Conservation (phyloP, 2,797 vertebrate species). For the Hipposideros larvatus region DNA sequence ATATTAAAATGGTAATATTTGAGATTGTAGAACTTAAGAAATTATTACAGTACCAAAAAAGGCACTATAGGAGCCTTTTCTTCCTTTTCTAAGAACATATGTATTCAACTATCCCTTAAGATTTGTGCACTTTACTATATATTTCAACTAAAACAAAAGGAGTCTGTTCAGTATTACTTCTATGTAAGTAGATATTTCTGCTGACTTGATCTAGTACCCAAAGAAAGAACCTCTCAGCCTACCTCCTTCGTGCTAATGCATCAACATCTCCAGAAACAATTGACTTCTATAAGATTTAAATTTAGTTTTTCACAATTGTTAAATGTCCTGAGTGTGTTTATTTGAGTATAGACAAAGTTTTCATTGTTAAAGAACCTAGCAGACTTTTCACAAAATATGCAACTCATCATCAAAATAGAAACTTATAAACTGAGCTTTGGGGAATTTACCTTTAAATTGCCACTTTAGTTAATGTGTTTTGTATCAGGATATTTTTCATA, state of each 20-base stretch:
- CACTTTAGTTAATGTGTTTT: slow-evolving; percentile 5
- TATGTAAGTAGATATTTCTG: slow-evolving; percentile 16
- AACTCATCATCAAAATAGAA: neutral
- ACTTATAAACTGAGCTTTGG: neutral
- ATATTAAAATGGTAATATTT: slow-evolving; percentile 28
- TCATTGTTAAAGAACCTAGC: slow-evolving; percentile 21
- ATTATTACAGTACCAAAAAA: neutral
- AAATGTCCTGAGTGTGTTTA: neutral
- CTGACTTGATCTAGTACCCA: neutral
- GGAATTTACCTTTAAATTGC: neutral
- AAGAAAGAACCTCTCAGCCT: neutral
- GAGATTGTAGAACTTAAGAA: neutral
- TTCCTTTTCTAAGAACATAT: neutral
- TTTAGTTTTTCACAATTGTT: slow-evolving; percentile 14
- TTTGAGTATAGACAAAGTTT: slow-evolving; percentile 23
- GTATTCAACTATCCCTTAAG: neutral
- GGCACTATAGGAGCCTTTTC: neutral
- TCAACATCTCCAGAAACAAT: neutral
- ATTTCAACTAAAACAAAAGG: slow-evolving; percentile 25
- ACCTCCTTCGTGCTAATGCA: neutral
- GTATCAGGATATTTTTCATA: neutral
- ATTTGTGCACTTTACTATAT: neutral
- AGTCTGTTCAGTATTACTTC: neutral
- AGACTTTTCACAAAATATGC: neutral
- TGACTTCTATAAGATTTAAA: slow-evolving; percentile 20